Evolutionary conservation across 2,797 vertebrate genomes (phyloP), one percentile per base, ranked within the genome.

Genomic region (Lepus townsendii): DNA sequence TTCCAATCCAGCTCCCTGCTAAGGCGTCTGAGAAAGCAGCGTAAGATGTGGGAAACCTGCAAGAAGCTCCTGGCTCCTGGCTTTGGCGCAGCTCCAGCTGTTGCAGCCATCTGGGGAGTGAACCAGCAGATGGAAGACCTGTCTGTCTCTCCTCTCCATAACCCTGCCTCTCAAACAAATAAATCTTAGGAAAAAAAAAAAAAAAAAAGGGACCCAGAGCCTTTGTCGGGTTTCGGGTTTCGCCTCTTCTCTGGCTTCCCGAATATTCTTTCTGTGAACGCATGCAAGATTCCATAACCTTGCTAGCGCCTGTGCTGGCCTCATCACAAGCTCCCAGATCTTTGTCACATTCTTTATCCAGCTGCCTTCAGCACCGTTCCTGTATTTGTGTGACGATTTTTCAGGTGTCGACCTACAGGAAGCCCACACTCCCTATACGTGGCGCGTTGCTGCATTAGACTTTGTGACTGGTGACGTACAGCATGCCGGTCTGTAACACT

Each of bases 401-500:
- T 50, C 77, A 88, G 38, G 4, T 79, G 57, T 83, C 20, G 50
- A 1, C 2, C 26, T 35, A 10, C 9, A 47, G 72, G 50, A 63
- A 71, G 50, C 20, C 54, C 11, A 1, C 24, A 62, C 52, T 47
- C 0, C 0, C 62, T 14, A 0, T 27, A 30, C 2, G 42, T 47
- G 1, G 42, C 8, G 42, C 42, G 42, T 47, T 47, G 42, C 42
- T 1, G 8, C 42, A 7, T n/a, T 24, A n/a, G 65, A 27, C 57
- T 80, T 75, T 35, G 60, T 19, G 62, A 60, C 50, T 82, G 0
- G 54, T 85, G 27, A 89, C 47, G 62, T 71, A 35, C 32, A 69
- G 68, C 54, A 22, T 68, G 54, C 32, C 3, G 0, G 16, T 38
- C 30, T 93, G 78, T 17, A 68, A 52, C 54, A 30, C 27, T 85